Base-by-base conservation (phyloP, 2,113 vertebrate genomes). In the Pleuronectes platessa region DNA sequence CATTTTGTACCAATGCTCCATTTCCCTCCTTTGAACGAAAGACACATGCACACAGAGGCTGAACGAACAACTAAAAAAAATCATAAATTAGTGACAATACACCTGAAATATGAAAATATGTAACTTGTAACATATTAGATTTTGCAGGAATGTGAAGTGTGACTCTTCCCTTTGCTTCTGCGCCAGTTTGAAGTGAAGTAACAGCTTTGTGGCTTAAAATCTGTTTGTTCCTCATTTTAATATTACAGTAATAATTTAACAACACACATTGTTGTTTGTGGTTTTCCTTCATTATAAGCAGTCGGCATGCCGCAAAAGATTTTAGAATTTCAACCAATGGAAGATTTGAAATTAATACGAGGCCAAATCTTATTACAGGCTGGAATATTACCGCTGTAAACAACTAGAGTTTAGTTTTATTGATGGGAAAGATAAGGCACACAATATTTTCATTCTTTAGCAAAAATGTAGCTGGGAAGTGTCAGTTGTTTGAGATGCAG, bases 1-100 rank as follows among this genome's bases (percentile, higher is more conserved):
- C 45, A 77, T 88, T 84, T 83, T 90, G 91, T 92, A 93, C 91
- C 93, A 90, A 84, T 70, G 55, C 76, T 87, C 74, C 55, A 58
- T 85, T 82, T 85, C 76, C 61, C 81, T 79, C 18, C 18, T 17
- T 73, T 67, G 71, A 72, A 62, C 45, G 58, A 82, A 75, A 84
- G 62, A 81, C 69, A 82, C 70, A 87, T 59, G 74, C 71, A 78
- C 69, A 79, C 66, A 83, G 47, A 83, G 71, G 67, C 67, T 72
- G 75, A 80, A 77, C 82, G 80, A 89, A 73, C 74, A 86, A 87
- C 70, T 56, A 35, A 58, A 59, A 77, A 90, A 90, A 77, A 90
- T 90, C 74, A 89, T 92, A 92, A 91, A 81, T 88, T 74, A 90
- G 77, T 78, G 76, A 91, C 76, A 86, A 79, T 40, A 83, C 66